Percentiles rank a stretch among this genome's conserved stretches.
Conservation (phyloP, 2,797 vertebrate genomes). For the Poeciliopsis presidionis region DNA sequence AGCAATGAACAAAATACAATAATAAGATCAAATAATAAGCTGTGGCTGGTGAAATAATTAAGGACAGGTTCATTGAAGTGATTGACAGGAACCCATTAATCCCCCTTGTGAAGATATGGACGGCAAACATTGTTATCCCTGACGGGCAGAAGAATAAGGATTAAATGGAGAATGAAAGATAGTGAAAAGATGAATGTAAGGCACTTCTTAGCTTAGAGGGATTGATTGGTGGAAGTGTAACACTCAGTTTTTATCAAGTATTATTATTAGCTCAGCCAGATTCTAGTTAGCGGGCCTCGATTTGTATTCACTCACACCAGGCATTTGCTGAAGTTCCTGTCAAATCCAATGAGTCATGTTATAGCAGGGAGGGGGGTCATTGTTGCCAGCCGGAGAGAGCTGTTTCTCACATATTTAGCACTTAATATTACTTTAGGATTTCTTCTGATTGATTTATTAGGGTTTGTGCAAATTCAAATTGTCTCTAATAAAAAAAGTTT, state of each 20-base stretch:
- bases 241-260: not conserved
- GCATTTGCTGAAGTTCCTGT: not conserved
- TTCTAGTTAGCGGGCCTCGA: not conserved
- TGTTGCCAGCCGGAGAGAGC: not conserved
- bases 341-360: not conserved
- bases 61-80: not conserved
- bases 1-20: not conserved
- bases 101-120: not conserved
- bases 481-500: not conserved
- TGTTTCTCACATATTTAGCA: not conserved
- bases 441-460: not conserved
- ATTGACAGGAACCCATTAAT: not conserved
- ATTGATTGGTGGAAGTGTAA: not conserved
- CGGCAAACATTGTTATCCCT: not conserved
- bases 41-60: not conserved
- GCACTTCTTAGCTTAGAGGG: not conserved
- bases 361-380: not conserved
- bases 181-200: not conserved
- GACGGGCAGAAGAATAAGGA: not conserved
- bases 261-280: not conserved
- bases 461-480: not conserved
- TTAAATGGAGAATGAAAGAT: not conserved
- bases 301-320: not conserved
- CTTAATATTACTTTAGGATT: not conserved
- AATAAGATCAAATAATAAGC: not conserved